Conservation (phyloP, 2,888 invertebrate genomes). For the Scrobipalpa atriplicella region DNA sequence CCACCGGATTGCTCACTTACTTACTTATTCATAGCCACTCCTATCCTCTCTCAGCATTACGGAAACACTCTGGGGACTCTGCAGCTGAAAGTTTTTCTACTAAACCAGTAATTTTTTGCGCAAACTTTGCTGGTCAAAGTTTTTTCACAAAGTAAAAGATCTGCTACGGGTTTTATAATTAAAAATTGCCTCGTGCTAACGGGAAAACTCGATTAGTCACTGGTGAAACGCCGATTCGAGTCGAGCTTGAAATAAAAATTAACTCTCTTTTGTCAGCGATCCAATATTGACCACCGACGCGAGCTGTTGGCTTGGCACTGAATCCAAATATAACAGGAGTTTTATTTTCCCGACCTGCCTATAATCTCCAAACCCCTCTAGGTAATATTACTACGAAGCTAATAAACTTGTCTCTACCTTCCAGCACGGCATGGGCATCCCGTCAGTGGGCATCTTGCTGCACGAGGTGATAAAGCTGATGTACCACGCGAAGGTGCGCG, state of each 20-base stretch:
- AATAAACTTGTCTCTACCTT: conserved; percentile 32
- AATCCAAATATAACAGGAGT: no score
- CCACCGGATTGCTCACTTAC: conserved; percentile 14
- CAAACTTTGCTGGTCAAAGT: not conserved
- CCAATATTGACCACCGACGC: no score
- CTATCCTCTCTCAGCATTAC: conserved; percentile 9
- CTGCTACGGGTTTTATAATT: not conserved
- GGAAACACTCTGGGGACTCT: conserved; percentile 16
- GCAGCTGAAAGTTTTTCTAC: not conserved
- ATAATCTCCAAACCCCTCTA: no score
- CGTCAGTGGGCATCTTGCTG: conserved; percentile 96
- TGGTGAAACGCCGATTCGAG: no score
- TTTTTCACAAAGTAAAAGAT: conserved; percentile 4
- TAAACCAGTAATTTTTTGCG: conserved; percentile 1
- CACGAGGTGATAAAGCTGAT: conserved; percentile 98
- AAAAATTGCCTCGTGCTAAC: not conserved
- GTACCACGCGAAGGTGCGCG: conserved; percentile 92
- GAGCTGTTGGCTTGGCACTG: no score
- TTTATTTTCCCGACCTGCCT: no score
- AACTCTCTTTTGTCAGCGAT: no score
- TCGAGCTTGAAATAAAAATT: no score
- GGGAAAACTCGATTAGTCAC: no score
- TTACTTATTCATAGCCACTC: conserved; percentile 25
- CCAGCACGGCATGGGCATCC: conserved; percentile 99
- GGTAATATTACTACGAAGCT: not conserved